phyloP scores from a whole-genome alignment of 2,888 invertebrate species.

The Lymantria monacha region DNA sequence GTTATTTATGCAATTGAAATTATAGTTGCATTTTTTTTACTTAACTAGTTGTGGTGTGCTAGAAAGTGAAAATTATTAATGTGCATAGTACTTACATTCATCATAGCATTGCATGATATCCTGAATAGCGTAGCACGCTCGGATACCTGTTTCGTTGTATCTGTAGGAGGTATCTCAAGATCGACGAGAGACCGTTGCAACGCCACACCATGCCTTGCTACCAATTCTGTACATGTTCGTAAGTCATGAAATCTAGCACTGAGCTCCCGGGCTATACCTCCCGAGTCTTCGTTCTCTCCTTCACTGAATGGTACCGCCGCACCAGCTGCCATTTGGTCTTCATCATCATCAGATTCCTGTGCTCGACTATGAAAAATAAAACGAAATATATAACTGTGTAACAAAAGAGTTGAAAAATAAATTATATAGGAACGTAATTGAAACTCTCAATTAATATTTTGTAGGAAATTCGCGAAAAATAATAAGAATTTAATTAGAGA shows the following conservation, averaged over 20 bases:
- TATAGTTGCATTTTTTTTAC: too few relatives aligned
- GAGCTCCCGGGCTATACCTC: conserved; percentile 87
- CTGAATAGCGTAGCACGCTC: conserved; percentile 97
- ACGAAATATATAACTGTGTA: background rate
- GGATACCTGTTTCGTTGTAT: conserved; percentile 93
- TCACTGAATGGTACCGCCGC: conserved; percentile 76
- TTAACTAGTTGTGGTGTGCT: too few relatives aligned
- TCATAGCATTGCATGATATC: conserved; percentile 98
- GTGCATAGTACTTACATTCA: conserved; percentile 84
- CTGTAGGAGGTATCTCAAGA: conserved; percentile 87
- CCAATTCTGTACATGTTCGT: conserved; percentile 94
- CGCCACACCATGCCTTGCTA: conserved; percentile 93
- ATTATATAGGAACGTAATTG: too few relatives aligned
- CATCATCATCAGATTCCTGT: conserved; percentile 89
- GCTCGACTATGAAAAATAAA: conserved; percentile 63
- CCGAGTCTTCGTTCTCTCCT: conserved; percentile 80
- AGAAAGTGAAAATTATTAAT: background rate
- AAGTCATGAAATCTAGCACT: conserved; percentile 91
- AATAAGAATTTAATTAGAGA: too few relatives aligned
- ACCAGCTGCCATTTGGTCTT: conserved; percentile 83
- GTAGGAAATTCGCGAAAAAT: too few relatives aligned
- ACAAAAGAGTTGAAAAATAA: too few relatives aligned
- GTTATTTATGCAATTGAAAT: too few relatives aligned
- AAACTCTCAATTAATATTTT: too few relatives aligned
- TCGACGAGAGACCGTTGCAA: conserved; percentile 91